phyloP scores from a whole-genome alignment of 2,797 vertebrate genomes.

The Karalla daura region DNA sequence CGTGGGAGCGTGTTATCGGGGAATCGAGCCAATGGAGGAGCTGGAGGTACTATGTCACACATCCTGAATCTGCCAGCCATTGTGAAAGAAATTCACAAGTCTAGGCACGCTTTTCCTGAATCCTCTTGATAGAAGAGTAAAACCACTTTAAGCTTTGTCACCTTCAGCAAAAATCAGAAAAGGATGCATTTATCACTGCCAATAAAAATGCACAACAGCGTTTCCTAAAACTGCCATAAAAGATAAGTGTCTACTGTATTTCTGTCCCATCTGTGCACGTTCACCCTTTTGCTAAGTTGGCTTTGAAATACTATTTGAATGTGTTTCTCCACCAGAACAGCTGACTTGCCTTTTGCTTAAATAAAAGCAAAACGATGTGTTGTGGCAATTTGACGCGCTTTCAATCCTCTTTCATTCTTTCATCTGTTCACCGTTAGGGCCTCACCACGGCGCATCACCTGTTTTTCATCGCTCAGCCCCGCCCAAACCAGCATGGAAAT shows the following conservation, averaged over 20 bases:
- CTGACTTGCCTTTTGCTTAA: neutral
- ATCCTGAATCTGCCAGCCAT: constrained; percentile 9
- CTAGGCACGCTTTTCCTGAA: constrained; percentile 5
- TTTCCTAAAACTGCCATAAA: constrained; percentile 15
- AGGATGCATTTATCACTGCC: constrained; percentile 34
- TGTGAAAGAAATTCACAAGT: constrained; percentile 21
- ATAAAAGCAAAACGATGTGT: constrained; percentile 4
- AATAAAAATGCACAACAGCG: constrained; percentile 18
- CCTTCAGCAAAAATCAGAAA: constrained; percentile 13
- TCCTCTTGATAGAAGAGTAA: constrained; percentile 7
- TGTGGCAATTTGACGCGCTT: neutral
- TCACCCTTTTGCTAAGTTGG: neutral
- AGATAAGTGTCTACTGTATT: constrained; percentile 2
- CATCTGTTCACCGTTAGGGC: neutral
- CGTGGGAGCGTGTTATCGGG: constrained; percentile 25
- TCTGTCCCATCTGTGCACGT: constrained; percentile 1
- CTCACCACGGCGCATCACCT: neutral
- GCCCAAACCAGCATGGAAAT: neutral
- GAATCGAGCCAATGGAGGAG: constrained; percentile 24
- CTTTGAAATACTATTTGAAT: constrained; percentile 6
- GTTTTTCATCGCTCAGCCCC: neutral
- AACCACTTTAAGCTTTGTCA: constrained; percentile 29
- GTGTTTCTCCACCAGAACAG: neutral
- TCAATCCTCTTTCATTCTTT: neutral
- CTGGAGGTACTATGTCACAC: neutral